Conservation (phyloP, 2,888 invertebrate genomes). For the Eristalis arbustorum region DNA sequence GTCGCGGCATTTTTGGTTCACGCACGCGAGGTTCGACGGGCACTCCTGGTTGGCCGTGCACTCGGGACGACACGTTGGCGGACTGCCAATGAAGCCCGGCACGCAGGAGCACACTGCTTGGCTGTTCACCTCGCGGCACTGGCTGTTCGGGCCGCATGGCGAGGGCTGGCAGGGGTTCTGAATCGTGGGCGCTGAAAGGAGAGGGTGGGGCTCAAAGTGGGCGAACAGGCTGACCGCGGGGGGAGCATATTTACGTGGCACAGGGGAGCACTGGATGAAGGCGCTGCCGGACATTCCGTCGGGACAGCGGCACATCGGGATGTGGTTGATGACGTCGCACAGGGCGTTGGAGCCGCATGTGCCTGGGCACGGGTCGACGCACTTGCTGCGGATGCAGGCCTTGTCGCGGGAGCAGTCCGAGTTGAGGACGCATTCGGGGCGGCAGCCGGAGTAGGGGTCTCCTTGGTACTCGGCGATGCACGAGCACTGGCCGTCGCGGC, state of each 20-base stretch:
- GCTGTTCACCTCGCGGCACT: slow-evolving; percentile 86
- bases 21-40: slow-evolving; percentile 84
- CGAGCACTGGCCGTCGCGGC: slow-evolving; percentile 78
- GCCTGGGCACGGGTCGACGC: slow-evolving; percentile 88
- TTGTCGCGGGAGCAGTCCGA: slow-evolving; percentile 86
- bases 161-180: slow-evolving; percentile 83
- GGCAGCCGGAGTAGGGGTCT: slow-evolving; percentile 88
- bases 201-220: not conserved
- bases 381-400: slow-evolving; percentile 88
- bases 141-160: slow-evolving; percentile 89
- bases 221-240: not conserved
- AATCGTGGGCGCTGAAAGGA: slow-evolving; percentile 77
- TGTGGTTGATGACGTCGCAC: slow-evolving; percentile 88
- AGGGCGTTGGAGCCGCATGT: slow-evolving; percentile 89
- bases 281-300: slow-evolving; percentile 88
- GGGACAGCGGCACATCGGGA: slow-evolving; percentile 88
- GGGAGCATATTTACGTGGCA: slow-evolving; percentile 77
- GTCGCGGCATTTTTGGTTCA: slow-evolving; percentile 86
- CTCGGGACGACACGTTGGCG: slow-evolving; percentile 89
- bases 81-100: slow-evolving; percentile 84
- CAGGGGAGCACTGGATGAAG: slow-evolving; percentile 82
- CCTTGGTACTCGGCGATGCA: slow-evolving; percentile 85
- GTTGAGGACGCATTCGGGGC: slow-evolving; percentile 90
- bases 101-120: slow-evolving; percentile 88
- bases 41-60: slow-evolving; percentile 87